phyloP scores from a whole-genome alignment of 1,140 invertebrate genomes.

The Apis florea region DNA sequence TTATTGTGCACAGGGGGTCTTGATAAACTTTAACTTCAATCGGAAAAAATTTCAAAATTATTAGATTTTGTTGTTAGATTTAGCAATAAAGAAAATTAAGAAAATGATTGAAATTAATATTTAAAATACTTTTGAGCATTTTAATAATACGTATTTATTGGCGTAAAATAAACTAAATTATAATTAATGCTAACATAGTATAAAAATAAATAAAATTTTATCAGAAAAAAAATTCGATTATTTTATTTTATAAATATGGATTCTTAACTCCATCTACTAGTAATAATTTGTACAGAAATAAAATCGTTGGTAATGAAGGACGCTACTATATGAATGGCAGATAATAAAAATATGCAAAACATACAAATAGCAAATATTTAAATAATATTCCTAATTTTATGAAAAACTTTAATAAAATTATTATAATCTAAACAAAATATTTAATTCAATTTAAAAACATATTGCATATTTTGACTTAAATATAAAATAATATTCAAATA shows the following conservation, averaged over 20 bases:
- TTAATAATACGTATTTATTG: background rate
- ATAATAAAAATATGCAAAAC: background rate
- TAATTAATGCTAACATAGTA: no score
- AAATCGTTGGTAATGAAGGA: slow-evolving; percentile 41
- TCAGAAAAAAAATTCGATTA: background rate
- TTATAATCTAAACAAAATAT: background rate
- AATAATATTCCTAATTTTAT: background rate
- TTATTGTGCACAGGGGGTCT: slow-evolving; percentile 57
- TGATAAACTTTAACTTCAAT: slow-evolving; percentile 56
- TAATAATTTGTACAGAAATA: background rate
- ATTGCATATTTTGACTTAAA: background rate
- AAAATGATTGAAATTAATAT: background rate
- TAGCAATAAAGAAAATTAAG: background rate
- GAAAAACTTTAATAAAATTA: background rate
- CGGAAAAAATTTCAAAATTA: slow-evolving; percentile 51
- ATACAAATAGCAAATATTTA: background rate
- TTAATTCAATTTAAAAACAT: background rate
- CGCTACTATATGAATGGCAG: slow-evolving; percentile 5
- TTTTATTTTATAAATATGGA: background rate
- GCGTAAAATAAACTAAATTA: background rate
- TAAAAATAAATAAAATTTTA: background rate
- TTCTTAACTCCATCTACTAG: slow-evolving; percentile 34
- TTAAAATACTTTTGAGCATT: background rate
- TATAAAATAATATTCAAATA: background rate
- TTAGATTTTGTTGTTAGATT: background rate